Conservation (phyloP, 1,140 invertebrate genomes). For the Steinernema khuongi region DNA sequence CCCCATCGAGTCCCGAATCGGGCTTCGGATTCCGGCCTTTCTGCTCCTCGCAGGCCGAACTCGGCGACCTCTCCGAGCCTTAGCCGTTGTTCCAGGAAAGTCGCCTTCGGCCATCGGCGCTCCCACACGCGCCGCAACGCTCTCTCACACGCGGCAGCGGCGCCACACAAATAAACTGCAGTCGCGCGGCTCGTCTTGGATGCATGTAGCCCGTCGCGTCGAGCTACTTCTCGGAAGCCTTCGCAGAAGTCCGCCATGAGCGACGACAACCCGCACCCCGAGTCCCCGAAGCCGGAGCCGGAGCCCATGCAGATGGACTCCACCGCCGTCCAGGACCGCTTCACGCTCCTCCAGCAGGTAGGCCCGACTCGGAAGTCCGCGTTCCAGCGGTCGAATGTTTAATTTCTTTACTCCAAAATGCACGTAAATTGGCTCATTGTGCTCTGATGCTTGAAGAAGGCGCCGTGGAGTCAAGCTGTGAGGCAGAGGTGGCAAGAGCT, state of each 20-base stretch:
- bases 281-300: not conserved
- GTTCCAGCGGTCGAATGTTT: too few species aligned
- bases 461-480: too few species aligned
- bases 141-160: not conserved
- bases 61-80: too few species aligned
- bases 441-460: too few species aligned
- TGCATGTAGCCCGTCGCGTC: not conserved
- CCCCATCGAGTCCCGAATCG: too few species aligned
- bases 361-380: too few species aligned
- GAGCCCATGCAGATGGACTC: not conserved
- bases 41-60: too few species aligned
- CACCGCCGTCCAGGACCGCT: not conserved
- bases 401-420: too few species aligned
- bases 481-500: too few species aligned
- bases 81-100: not conserved
- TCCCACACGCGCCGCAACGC: not conserved
- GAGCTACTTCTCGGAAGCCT: not conserved
- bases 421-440: too few species aligned
- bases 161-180: conserved; percentile 6
- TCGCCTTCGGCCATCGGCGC: not conserved
- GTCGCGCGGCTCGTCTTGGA: not conserved
- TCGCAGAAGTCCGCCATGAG: not conserved
- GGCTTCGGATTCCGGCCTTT: too few species aligned
- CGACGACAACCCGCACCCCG: not conserved
- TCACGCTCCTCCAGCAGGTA: not conserved